phyloP scores from a whole-genome alignment of 2,797 vertebrate genomes.

The Megalops cyprinoides region DNA sequence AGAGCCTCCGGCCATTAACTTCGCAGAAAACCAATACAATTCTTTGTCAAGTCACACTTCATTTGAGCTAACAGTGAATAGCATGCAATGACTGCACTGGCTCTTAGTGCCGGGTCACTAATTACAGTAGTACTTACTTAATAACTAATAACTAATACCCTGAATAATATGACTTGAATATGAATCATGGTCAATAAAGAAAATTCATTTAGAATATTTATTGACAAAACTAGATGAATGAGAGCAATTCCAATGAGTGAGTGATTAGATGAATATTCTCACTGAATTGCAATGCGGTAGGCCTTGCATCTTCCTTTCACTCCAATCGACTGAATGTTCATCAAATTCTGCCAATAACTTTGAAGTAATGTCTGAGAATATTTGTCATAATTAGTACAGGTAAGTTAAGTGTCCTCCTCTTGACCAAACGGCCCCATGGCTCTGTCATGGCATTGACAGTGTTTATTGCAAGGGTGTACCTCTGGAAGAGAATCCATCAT shows the following conservation, averaged over 20 bases:
- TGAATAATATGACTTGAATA: constrained; percentile 8
- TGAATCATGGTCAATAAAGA: constrained; percentile 25
- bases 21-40: constrained; percentile 27
- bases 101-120: neutral
- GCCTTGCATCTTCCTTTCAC: neutral
- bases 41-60: constrained; percentile 28
- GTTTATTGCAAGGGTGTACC: neutral
- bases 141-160: constrained; percentile 34
- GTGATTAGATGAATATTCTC: neutral
- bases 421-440: neutral
- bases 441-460: neutral
- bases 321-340: neutral
- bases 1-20: constrained; percentile 35
- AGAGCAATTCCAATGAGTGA: neutral
- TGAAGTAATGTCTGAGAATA: constrained; percentile 11
- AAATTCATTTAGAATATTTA: constrained; percentile 24
- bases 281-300: neutral
- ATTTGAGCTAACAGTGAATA: constrained; percentile 32
- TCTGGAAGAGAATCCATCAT: neutral
- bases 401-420: neutral
- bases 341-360: neutral
- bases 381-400: neutral
- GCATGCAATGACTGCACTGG: neutral
- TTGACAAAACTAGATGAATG: neutral
- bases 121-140: neutral